phyloP scores from a whole-genome alignment of 2,113 vertebrate species.

The Dicaeum eximium region DNA sequence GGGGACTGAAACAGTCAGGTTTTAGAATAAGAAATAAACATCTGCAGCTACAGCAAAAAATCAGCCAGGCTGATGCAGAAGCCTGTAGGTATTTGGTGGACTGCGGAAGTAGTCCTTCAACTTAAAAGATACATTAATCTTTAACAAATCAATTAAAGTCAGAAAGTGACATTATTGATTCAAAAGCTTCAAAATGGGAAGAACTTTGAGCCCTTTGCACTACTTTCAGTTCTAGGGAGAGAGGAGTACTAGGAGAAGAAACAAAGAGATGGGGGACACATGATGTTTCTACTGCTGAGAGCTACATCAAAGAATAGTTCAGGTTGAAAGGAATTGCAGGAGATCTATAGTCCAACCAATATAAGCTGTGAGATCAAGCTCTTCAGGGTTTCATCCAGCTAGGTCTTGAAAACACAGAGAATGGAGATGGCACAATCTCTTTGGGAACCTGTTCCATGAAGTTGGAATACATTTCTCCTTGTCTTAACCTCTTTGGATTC shows the following conservation, averaged over 20 bases:
- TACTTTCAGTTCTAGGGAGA: neutral
- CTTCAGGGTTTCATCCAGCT: neutral
- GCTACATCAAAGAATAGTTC: neutral
- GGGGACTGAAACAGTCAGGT: neutral
- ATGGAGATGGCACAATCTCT: neutral
- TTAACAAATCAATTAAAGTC: neutral
- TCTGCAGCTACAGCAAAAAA: neutral
- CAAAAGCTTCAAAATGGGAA: neutral
- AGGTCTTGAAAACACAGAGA: neutral
- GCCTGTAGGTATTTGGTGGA: neutral
- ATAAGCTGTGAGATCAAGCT: neutral
- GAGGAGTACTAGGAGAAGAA: neutral
- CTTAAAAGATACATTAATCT: neutral
- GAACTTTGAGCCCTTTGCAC: neutral
- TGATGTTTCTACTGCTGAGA: neutral
- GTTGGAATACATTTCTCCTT: neutral
- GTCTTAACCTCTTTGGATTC: neutral
- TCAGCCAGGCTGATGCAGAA: neutral
- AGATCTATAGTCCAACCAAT: neutral
- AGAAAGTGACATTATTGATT: neutral
- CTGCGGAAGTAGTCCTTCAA: neutral
- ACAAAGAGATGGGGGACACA: neutral
- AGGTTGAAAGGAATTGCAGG: neutral
- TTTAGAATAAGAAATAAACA: neutral
- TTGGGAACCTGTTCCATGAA: neutral